Conservation (phyloP, 2,888 invertebrate genomes). For the Conops quadrifasciatus region DNA sequence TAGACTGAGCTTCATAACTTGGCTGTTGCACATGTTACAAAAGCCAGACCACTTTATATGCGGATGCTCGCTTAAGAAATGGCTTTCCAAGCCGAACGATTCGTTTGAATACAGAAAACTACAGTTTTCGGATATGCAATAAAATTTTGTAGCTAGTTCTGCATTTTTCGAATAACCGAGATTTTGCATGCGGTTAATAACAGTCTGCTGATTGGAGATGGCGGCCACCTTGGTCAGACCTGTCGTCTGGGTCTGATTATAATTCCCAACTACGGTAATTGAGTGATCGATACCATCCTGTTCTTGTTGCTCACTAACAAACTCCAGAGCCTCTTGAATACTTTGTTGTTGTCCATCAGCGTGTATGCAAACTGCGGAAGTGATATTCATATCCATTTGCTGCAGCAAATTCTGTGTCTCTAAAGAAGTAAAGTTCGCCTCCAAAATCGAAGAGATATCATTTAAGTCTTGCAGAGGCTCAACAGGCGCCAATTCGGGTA, state of each 20-base stretch:
- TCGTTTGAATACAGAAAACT: constrained; percentile 58
- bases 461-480: constrained; percentile 48
- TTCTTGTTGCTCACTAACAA: constrained; percentile 46
- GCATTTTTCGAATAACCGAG: constrained; percentile 50
- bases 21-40: constrained; percentile 66
- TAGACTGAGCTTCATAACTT: constrained; percentile 17
- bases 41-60: constrained; percentile 69
- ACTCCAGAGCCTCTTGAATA: constrained; percentile 50
- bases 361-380: constrained; percentile 36
- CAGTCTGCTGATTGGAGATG: background rate
- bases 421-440: constrained; percentile 43
- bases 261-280: background rate
- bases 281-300: constrained; percentile 22
- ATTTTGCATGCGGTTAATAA: constrained; percentile 51
- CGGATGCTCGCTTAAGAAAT: constrained; percentile 58
- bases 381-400: constrained; percentile 27
- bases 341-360: constrained; percentile 48
- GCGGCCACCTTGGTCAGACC: background rate
- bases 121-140: constrained; percentile 57
- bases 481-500: constrained; percentile 44
- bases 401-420: constrained; percentile 29
- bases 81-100: constrained; percentile 56
- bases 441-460: constrained; percentile 47
- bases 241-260: background rate
- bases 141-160: constrained; percentile 47